These are phyloP conservation scores for Cotesia glomerata DNA, from an alignment of 1,140 invertebrate genomes.

Conservation along the genomic window DNA sequence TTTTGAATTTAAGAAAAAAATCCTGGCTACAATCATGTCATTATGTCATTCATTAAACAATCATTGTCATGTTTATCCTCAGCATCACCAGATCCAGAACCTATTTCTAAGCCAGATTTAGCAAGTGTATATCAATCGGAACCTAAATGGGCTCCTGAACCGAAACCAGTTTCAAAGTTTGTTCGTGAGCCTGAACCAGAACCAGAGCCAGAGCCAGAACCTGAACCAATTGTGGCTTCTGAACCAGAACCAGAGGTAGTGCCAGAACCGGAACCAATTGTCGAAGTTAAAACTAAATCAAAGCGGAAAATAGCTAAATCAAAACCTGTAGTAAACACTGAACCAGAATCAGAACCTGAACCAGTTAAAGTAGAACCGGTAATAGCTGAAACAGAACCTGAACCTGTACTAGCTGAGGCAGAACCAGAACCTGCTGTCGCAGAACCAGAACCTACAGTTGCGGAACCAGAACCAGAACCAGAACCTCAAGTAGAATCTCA, in stretches of 20 bases:
- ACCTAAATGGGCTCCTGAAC: background rate
- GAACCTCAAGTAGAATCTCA: background rate
- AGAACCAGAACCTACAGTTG: conserved; percentile 18
- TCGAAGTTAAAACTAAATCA: conserved; percentile 17
- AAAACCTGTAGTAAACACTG: conserved; percentile 29
- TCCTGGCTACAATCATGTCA: background rate
- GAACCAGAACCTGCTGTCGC: conserved; percentile 20
- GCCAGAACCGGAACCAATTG: background rate
- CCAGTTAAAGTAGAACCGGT: conserved; percentile 29
- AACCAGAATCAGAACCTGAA: conserved; percentile 32
- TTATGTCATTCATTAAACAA: background rate
- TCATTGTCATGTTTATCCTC: background rate
- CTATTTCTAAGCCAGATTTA: conserved; percentile 17
- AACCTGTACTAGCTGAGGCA: conserved; percentile 5
- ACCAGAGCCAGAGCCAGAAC: background rate
- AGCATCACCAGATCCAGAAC: conserved; percentile 32
- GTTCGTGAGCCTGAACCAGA: conserved; percentile 7
- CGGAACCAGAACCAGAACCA: conserved; percentile 18
- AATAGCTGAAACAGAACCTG: conserved; percentile 19
- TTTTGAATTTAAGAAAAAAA: too few species aligned
- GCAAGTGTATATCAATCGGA: background rate
- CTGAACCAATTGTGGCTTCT: background rate
- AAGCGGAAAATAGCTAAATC: conserved; percentile 19
- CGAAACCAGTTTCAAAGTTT: background rate
- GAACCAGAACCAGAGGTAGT: conserved; percentile 9